Percentiles rank a stretch among this genome's conserved stretches.
phyloP scores from a whole-genome alignment of 2,797 vertebrate species.

The Hylomyscus alleni region DNA sequence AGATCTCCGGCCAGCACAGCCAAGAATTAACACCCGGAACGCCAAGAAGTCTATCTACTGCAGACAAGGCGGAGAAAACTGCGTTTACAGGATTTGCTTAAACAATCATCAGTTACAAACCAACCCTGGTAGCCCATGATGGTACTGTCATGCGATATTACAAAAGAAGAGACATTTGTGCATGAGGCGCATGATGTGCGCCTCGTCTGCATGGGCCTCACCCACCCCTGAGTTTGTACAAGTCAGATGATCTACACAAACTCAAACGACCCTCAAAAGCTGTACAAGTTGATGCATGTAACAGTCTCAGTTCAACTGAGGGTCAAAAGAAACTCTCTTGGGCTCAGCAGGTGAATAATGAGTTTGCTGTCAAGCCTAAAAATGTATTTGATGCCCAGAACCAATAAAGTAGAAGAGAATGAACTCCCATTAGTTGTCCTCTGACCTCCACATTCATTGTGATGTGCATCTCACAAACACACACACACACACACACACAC shows the following conservation, averaged over 20 bases:
- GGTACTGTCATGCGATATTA: background rate
- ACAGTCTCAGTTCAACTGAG: conserved; percentile 16
- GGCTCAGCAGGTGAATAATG: background rate
- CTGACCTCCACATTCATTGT: background rate
- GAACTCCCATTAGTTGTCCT: background rate
- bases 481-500: background rate
- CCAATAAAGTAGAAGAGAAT: background rate
- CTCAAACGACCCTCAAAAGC: background rate
- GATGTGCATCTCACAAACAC: background rate
- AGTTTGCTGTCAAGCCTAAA: background rate
- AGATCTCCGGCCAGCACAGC: background rate
- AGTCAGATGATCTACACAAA: background rate
- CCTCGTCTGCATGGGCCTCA: background rate
- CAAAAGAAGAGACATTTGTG: background rate
- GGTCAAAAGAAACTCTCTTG: conserved; percentile 37
- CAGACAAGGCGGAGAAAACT: conserved; percentile 32
- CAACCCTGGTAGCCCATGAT: background rate
- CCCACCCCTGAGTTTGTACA: background rate
- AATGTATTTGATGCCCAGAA: background rate
- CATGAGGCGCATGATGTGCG: background rate
- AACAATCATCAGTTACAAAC: conserved; percentile 16
- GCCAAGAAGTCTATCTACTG: background rate
- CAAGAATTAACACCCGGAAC: background rate
- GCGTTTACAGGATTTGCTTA: background rate
- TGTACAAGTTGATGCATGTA: background rate